Evolutionary conservation across 2,113 vertebrate species (phyloP), one percentile per base, ranked within the genome.

Genomic region (Abramis brama): DNA sequence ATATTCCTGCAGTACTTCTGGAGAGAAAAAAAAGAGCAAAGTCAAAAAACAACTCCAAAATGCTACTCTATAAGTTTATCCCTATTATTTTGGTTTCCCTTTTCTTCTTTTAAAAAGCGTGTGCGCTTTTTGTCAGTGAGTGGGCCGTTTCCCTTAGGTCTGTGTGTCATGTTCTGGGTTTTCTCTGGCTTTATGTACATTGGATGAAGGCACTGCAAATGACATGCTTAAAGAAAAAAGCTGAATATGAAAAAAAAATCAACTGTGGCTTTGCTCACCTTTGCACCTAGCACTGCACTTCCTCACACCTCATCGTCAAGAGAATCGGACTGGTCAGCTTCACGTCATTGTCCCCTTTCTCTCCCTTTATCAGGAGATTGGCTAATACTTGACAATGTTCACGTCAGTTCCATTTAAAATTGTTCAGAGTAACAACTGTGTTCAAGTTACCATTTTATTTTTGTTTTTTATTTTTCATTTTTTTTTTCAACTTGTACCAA

Each of bases 71-170:
- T 94, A 94, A 94, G 74, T 80, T 82, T 81, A 62, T 94, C 94
- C 94, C 94, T 94, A 93, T 94, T 95, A 90, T 93, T 92, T 93
- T 92, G 94, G 92, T 93, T 93, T 94, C 94, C 93, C 85, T 88
- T 89, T 86, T 89, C 73, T 36, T 77, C 59, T 55, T 78, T 79
- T 52, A 50, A 92, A 91, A 92, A 92, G 96, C 96, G 96, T 96
- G 96, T 96, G 96, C 96, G 97, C 94, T 96, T 96, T 96, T 96
- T 93, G 95, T 96, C 96, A 94, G 94, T 95, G 95, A 96, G 95
- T 95, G 94, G 95, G 95, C 94, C 93, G 91, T 95, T 91, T 92
- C 89, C 91, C 93, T 88, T 93, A 93, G 94, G 95, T 93, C 94
- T 77, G 47, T 92, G 94, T 95, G 95, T 94, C 95, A 95, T 94